phyloP scores from a whole-genome alignment of 2,113 vertebrate genomes.

The Pelusios castaneus region DNA sequence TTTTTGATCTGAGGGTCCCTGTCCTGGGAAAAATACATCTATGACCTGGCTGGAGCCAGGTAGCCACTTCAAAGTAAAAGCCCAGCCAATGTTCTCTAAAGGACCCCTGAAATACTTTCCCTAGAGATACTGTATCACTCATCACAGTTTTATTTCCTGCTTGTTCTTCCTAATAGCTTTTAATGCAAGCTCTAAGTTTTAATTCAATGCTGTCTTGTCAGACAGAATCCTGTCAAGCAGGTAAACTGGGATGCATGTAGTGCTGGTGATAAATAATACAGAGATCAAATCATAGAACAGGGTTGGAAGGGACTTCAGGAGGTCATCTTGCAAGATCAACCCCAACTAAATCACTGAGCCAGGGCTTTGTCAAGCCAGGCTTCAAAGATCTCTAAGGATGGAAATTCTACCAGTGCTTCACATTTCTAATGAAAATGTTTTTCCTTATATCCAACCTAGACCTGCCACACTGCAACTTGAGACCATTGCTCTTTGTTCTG shows the following conservation, averaged over 20 bases:
- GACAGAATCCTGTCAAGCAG: neutral
- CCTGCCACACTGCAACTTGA: too few species aligned
- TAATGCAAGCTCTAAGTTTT: neutral
- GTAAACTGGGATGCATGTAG: neutral
- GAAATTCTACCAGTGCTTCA: too few species aligned
- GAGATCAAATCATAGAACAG: neutral
- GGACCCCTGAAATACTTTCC: neutral
- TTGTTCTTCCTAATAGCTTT: neutral
- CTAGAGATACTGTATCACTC: neutral
- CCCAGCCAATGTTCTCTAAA: neutral
- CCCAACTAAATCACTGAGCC: too few species aligned
- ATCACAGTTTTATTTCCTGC: neutral
- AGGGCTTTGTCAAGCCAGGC: too few species aligned
- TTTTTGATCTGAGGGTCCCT: neutral
- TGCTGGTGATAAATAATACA: neutral
- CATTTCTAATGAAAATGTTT: too few species aligned
- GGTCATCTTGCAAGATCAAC: too few species aligned
- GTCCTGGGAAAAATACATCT: neutral
- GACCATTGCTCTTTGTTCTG: too few species aligned
- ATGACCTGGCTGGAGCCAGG: neutral
- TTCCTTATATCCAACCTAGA: too few species aligned
- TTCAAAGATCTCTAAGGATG: too few species aligned
- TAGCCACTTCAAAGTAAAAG: neutral
- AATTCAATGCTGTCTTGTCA: neutral
- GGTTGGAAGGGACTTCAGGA: too few species aligned